These are phyloP conservation scores for Pyralis farinalis DNA, from an alignment of 2,888 invertebrate species.

Conservation along the genomic window DNA sequence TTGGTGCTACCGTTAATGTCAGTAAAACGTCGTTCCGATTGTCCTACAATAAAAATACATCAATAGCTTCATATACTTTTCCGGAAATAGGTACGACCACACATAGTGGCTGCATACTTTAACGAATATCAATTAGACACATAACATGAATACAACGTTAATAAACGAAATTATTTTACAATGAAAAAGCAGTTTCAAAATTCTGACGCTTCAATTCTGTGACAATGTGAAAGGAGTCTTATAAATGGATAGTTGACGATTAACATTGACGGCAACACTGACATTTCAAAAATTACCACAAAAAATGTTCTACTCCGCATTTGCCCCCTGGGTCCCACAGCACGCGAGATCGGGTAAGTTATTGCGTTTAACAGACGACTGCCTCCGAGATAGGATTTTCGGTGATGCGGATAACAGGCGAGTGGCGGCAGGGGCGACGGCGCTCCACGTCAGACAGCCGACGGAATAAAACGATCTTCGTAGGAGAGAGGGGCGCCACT, in stretches of 20 bases:
- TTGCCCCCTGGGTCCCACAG: not conserved
- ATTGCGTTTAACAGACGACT: constrained; percentile 83
- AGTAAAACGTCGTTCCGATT: too few species aligned
- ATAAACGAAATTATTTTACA: too few species aligned
- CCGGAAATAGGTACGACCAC: too few species aligned
- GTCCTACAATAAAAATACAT: too few species aligned
- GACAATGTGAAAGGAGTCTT: too few species aligned
- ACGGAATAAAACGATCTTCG: constrained; percentile 85
- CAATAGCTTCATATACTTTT: too few species aligned
- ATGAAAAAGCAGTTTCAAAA: too few species aligned
- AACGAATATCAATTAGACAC: too few species aligned
- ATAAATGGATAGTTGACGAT: not conserved
- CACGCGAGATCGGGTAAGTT: constrained; percentile 10
- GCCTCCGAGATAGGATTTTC: constrained; percentile 90
- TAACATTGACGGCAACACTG: constrained; percentile 2
- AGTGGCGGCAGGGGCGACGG: constrained; percentile 69
- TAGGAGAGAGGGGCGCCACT: constrained; percentile 87
- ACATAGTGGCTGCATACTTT: too few species aligned
- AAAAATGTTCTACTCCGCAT: constrained; percentile 1
- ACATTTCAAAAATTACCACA: not conserved
- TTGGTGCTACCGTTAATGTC: not conserved
- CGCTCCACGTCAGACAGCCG: constrained; percentile 75
- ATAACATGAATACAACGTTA: too few species aligned
- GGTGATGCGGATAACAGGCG: constrained; percentile 88
- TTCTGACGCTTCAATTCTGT: too few species aligned